Percentiles rank a stretch among this genome's conserved stretches.
phyloP scores from a whole-genome alignment of 2,113 vertebrate species.

The Corvus moneduloides region DNA sequence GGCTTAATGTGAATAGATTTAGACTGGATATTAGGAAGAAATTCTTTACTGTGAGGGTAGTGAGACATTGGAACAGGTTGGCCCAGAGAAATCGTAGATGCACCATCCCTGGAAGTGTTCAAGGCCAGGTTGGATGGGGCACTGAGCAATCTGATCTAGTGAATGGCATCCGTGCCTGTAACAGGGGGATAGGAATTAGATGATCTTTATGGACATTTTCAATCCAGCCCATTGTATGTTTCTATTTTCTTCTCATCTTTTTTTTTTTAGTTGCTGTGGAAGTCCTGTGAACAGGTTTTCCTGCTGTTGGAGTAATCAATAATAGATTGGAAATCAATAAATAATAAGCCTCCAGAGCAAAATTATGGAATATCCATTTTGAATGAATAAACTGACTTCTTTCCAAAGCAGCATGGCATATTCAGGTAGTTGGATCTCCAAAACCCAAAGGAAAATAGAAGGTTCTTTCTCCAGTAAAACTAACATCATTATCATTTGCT shows the following conservation, averaged over 20 bases:
- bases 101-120: background rate
- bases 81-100: background rate
- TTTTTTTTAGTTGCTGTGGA: background rate
- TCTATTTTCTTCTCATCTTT: background rate
- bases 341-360: background rate
- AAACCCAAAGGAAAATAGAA: background rate
- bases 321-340: background rate
- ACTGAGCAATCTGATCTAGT: background rate
- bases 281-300: background rate
- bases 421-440: background rate
- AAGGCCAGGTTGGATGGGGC: background rate
- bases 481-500: background rate
- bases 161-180: background rate
- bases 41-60: background rate
- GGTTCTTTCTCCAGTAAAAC: background rate
- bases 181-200: background rate
- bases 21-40: background rate
- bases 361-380: background rate
- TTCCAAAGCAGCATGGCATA: background rate
- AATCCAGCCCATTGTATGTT: background rate
- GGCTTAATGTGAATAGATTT: background rate
- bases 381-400: background rate
- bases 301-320: background rate
- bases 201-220: background rate
- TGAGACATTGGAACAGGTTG: background rate